phyloP scores from a whole-genome alignment of 2,888 invertebrate genomes.

The Pachydiplax longipennis region DNA sequence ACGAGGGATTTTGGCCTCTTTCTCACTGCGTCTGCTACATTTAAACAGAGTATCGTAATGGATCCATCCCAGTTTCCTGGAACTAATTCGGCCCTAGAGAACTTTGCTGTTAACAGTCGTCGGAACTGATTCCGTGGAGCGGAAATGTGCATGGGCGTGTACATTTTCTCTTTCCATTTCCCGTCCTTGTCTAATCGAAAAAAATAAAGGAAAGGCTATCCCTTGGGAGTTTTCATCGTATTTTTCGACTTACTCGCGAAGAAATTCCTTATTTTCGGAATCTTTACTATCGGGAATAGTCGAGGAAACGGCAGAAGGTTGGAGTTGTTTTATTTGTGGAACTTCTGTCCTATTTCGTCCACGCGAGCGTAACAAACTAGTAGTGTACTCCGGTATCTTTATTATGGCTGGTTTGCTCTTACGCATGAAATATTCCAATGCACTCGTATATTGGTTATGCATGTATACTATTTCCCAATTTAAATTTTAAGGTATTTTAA shows the following conservation, averaged over 20 bases:
- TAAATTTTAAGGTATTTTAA: too few species aligned
- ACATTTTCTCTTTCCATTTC: background rate
- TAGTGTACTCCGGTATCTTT: too few species aligned
- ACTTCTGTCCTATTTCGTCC: background rate
- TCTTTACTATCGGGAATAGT: background rate
- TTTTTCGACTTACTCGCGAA: background rate
- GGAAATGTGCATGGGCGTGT: background rate
- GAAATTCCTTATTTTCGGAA: background rate
- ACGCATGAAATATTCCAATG: too few species aligned
- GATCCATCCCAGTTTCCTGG: background rate
- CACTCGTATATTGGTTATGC: too few species aligned
- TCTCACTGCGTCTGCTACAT: background rate
- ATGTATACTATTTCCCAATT: too few species aligned
- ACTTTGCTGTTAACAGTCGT: background rate
- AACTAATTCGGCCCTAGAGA: background rate
- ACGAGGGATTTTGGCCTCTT: background rate
- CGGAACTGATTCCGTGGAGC: background rate
- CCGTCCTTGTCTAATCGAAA: background rate
- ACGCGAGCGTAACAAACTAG: background rate
- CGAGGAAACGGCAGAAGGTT: too few species aligned
- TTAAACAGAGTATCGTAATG: background rate
- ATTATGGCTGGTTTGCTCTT: too few species aligned
- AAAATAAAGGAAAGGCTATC: background rate
- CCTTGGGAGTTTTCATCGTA: background rate
- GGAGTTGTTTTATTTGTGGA: too few species aligned